phyloP scores from a whole-genome alignment of 2,797 vertebrate species.

The Halcyon chelicuti region DNA sequence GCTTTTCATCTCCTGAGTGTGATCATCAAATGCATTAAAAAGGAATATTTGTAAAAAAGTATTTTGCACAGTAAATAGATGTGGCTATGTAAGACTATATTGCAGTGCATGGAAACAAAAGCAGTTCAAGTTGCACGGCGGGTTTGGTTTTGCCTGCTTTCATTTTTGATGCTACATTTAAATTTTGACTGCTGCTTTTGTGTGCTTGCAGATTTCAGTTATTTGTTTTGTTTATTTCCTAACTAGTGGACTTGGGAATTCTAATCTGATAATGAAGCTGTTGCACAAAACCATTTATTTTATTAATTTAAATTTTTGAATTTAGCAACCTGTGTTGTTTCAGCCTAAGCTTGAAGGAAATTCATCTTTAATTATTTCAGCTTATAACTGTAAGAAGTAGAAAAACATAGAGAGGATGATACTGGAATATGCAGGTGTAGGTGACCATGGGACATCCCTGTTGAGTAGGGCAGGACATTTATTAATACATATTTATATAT shows the following conservation, averaged over 20 bases:
- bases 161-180: not conserved
- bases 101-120: not conserved
- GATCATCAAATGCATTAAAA: not conserved
- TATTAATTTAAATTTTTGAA: not conserved
- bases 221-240: not conserved
- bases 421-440: not conserved
- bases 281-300: not conserved
- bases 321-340: not conserved
- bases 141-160: not conserved
- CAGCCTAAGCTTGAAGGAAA: not conserved
- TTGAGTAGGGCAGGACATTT: not conserved
- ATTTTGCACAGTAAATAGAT: not conserved
- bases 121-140: not conserved
- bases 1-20: not conserved
- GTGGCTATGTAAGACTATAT: not conserved
- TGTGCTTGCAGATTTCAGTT: not conserved
- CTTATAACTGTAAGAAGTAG: not conserved
- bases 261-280: not conserved
- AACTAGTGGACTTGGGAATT: not conserved
- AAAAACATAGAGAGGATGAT: not conserved
- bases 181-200: not conserved
- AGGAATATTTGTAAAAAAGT: not conserved
- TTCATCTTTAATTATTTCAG: not conserved
- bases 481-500: not conserved
- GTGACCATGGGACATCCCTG: not conserved